A percentile compares a stretch with the other conserved stretches of the same genome.
These are phyloP conservation scores for Athrips mouffetella DNA, from an alignment of 2,888 invertebrate species.

Conservation along the genomic window DNA sequence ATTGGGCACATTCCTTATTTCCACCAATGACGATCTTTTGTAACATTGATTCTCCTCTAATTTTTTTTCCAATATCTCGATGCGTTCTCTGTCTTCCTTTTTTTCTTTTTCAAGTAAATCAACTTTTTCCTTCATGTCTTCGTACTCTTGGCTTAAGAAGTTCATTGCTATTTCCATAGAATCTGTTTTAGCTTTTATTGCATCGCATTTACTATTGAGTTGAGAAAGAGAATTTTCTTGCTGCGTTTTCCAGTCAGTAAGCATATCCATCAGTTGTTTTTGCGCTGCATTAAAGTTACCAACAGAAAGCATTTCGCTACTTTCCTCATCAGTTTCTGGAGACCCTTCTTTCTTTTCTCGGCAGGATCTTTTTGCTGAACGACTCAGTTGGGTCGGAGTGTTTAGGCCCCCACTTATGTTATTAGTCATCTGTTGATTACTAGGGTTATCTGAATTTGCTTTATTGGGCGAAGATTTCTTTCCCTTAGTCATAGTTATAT, in stretches of 20 bases:
- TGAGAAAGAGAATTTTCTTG: not conserved
- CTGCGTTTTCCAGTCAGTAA: not conserved
- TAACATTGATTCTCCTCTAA: not conserved
- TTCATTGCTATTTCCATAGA: not conserved
- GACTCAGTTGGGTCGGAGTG: too few relatives aligned
- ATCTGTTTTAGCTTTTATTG: not conserved
- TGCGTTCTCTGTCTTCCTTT: not conserved
- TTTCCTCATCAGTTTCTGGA: too few relatives aligned
- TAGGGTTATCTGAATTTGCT: too few relatives aligned
- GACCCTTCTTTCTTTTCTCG: too few relatives aligned
- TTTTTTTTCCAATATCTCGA: not conserved
- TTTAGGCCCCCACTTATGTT: too few relatives aligned
- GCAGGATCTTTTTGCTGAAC: too few relatives aligned
- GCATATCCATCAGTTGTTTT: not conserved
- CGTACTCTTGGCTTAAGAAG: not conserved
- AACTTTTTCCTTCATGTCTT: not conserved
- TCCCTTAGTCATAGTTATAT: too few relatives aligned
- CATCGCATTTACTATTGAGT: not conserved
- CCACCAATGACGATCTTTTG: not conserved
- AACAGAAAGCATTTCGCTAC: too few relatives aligned
- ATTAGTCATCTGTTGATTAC: too few relatives aligned
- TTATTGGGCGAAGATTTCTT: too few relatives aligned
- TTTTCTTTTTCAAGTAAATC: not conserved
- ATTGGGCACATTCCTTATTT: not conserved
- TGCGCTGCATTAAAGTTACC: too few relatives aligned